Percentiles rank a stretch among this genome's conserved stretches.
phyloP scores from a whole-genome alignment of 2,888 invertebrate genomes.

The Diaphora mendica region DNA sequence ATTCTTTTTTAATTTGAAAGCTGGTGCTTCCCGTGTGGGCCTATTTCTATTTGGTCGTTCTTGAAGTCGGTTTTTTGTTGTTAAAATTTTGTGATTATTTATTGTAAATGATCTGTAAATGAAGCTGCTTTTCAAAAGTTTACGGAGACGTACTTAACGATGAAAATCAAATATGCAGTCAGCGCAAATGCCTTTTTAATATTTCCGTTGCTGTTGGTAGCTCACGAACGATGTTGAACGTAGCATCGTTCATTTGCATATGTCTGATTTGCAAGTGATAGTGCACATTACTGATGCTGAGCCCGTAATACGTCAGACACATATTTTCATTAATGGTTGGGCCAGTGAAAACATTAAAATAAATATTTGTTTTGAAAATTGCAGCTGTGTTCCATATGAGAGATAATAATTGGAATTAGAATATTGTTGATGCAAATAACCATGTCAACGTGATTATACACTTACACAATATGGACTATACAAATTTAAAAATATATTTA shows the following conservation, averaged over 20 bases:
- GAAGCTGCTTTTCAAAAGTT: not conserved
- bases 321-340: not conserved
- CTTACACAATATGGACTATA: not conserved
- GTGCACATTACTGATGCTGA: not conserved
- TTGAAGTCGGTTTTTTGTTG: too few relatives aligned
- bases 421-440: not conserved
- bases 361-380: not conserved
- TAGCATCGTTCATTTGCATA: not conserved
- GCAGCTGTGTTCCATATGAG: not conserved
- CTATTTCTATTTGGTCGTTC: too few relatives aligned
- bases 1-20: too few relatives aligned
- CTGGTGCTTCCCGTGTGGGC: too few relatives aligned
- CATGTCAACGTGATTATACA: not conserved
- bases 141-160: not conserved
- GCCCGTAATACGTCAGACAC: not conserved
- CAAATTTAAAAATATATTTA: not conserved
- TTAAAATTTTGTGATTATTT: too few relatives aligned
- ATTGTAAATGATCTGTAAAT: not conserved
- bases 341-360: not conserved
- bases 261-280: not conserved
- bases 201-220: not conserved
- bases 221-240: not conserved
- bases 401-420: not conserved
- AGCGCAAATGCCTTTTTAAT: not conserved
- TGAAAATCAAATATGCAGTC: not conserved